Evolutionary conservation across 1,140 invertebrate genomes (phyloP), one percentile per base, ranked within the genome.

Genomic region (Papilio aristodemus): DNA sequence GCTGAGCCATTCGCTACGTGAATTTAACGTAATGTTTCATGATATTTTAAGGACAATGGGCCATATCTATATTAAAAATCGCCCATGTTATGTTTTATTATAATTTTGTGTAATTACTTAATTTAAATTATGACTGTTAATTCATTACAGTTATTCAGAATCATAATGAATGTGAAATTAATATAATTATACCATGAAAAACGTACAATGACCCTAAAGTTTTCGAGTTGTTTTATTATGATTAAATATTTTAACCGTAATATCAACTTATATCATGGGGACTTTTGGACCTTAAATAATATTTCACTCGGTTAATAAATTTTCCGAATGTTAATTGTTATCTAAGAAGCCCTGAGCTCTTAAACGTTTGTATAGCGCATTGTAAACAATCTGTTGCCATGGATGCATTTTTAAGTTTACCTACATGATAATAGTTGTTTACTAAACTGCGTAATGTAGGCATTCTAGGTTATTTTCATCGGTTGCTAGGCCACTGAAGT

Each of bases 391-490:
- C 13, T 13, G 57, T 59, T 59, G 57, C 36, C 27, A 38, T 38
- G 32, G 14, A 36, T 3, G 27, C 19, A 54, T 54, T 22, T 60
- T 32, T n/a, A n/a, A 7, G 9, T 58, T 58, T 62, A 17, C 8
- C 9, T 39, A 59, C n/a, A 32, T 37, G 4, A 37, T 37, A 10
- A 57, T 54, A 19, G 9, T 62, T 62, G 5, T 62, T 37, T 62
- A 38, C 36, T 59, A 58, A 1, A 32, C 6, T 60, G 59, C 36
- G 9, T 39, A 59, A 9, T 59, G 22, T 4, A 9, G n/a, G 17
- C 36, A 62, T 62, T 62, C 59, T 62, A 38, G 59, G 17, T 22
- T 36, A 62, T 11, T 37, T 62, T 10, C 32, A 36, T 22, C 32
- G 14, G 59, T 62, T 39, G 59, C 36, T 10, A 62, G 36, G 59